Evolutionary conservation across 2,113 vertebrate genomes (phyloP).

Genomic region (Lates calcarifer): DNA sequence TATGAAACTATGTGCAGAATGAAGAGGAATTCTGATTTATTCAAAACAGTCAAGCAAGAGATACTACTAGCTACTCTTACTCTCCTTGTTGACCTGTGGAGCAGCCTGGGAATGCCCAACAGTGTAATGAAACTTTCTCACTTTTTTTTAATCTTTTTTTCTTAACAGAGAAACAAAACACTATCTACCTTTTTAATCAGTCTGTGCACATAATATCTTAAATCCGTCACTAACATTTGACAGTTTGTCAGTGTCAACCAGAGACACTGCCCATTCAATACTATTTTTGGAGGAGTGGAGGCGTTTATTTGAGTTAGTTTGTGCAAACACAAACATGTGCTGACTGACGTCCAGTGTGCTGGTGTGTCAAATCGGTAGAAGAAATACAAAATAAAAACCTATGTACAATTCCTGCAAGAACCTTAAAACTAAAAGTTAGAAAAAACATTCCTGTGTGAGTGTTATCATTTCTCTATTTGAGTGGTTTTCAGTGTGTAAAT

Average conservation of each 20-base stretch:
- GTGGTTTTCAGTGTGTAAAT: neutral
- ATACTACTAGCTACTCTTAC: too few species aligned
- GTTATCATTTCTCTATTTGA: neutral
- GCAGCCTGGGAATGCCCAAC: too few species aligned
- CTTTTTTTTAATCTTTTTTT: too few species aligned
- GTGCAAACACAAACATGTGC: slow-evolving; percentile 41
- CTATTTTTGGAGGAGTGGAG: slow-evolving; percentile 29
- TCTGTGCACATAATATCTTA: neutral
- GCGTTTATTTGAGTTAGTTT: slow-evolving; percentile 17
- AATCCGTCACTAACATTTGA: slow-evolving; percentile 6
- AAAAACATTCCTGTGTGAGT: too few species aligned
- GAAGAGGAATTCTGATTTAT: too few species aligned
- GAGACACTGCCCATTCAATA: neutral
- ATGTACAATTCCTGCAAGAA: neutral
- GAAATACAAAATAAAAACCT: neutral
- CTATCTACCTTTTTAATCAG: neutral
- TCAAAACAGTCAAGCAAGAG: too few species aligned
- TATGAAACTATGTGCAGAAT: neutral
- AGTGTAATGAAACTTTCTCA: too few species aligned
- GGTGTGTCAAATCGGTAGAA: neutral
- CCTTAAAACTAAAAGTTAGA: neutral
- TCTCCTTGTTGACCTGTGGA: too few species aligned
- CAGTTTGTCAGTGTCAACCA: neutral
- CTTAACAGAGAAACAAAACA: neutral
- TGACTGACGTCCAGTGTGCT: neutral